phyloP scores from a whole-genome alignment of 2,113 vertebrate species.

The Apaloderma vittatum region DNA sequence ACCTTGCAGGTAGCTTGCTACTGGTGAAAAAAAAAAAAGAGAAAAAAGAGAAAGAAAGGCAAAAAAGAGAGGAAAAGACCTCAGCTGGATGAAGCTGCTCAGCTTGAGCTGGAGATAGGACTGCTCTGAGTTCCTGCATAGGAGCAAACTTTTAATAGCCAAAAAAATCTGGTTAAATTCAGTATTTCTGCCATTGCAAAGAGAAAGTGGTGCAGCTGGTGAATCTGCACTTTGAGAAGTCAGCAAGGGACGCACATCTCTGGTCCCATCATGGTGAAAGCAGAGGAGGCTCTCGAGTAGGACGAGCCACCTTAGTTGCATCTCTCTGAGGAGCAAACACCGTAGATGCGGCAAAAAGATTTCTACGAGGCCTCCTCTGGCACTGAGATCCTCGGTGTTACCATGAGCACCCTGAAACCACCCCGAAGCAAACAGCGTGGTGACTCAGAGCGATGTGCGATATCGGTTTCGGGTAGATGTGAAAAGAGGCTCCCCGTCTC shows the following conservation, averaged over 20 bases:
- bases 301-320: background rate
- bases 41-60: too few relatives aligned
- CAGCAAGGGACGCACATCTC: background rate
- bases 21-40: background rate
- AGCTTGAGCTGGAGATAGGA: background rate
- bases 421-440: rapidly evolving
- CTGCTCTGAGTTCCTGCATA: background rate
- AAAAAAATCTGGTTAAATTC: background rate
- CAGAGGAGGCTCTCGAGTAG: background rate
- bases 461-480: background rate
- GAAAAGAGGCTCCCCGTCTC: background rate
- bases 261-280: too few relatives aligned
- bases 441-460: conserved; percentile 9
- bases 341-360: background rate
- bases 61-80: background rate
- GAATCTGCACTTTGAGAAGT: background rate
- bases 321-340: background rate
- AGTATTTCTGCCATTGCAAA: background rate
- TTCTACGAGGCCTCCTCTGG: background rate
- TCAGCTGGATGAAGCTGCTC: background rate
- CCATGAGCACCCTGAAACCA: background rate
- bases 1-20: background rate
- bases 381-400: background rate
- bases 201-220: rapidly evolving
- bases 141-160: background rate